Percentiles rank a stretch among this genome's conserved stretches.
These are phyloP conservation scores for Emydocephalus ijimae DNA, from an alignment of 2,113 vertebrate species.

Conservation along the genomic window DNA sequence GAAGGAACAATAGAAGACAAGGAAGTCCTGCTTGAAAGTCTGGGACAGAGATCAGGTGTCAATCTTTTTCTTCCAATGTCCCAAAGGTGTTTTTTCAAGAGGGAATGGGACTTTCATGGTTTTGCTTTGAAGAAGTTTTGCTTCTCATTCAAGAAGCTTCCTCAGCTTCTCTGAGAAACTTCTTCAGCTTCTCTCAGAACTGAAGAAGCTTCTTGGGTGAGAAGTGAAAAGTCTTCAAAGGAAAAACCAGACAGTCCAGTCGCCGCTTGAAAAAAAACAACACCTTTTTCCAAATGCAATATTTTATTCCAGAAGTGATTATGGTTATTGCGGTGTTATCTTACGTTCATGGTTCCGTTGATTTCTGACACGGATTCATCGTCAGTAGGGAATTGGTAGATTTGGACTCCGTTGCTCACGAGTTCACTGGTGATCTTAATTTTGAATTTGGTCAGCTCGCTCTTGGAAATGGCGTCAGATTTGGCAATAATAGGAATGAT, in stretches of 20 bases:
- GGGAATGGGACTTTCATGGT: no score
- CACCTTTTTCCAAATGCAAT: background rate
- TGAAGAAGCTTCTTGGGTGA: no score
- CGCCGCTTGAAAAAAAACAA: no score
- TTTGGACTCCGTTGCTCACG: conserved; percentile 97
- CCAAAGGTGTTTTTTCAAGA: no score
- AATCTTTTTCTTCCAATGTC: background rate
- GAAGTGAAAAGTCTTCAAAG: no score
- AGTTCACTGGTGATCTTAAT: conserved; percentile 98
- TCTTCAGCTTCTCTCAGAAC: no score
- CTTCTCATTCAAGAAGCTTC: no score
- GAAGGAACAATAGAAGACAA: background rate
- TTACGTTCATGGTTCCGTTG: conserved; percentile 98
- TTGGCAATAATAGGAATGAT: conserved; percentile 98
- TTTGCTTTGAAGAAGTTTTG: no score
- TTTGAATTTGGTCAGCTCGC: conserved; percentile 96
- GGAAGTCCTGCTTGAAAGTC: background rate
- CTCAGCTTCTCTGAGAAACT: no score
- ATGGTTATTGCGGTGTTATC: conserved; percentile 35
- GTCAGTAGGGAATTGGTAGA: conserved; percentile 97
- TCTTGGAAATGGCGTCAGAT: conserved; percentile 96
- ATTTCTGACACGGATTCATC: conserved; percentile 96
- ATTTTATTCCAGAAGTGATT: background rate
- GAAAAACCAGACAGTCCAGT: no score
- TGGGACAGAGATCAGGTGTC: background rate